Percentiles rank a stretch among this genome's conserved stretches.
These are phyloP conservation scores for Petrolisthes manimaculis DNA, from an alignment of 2,888 invertebrate genomes.

Conservation along the genomic window DNA sequence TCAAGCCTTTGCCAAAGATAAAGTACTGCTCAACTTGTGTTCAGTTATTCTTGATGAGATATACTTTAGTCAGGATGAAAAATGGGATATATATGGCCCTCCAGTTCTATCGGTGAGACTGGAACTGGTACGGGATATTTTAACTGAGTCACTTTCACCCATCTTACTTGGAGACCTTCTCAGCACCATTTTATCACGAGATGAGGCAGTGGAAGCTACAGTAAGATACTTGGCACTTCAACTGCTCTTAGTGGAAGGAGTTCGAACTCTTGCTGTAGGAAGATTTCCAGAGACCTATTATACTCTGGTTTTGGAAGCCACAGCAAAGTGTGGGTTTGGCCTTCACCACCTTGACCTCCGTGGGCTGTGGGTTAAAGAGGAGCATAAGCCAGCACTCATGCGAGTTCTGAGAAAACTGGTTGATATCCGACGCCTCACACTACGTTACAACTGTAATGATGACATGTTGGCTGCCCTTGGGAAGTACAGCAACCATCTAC, in stretches of 20 bases:
- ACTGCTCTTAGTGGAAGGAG: constrained; percentile 61
- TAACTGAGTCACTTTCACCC: constrained; percentile 46
- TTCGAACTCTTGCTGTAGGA: constrained; percentile 47
- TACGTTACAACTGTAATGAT: constrained; percentile 62
- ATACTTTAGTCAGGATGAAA: constrained; percentile 54
- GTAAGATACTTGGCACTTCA: constrained; percentile 63
- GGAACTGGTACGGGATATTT: constrained; percentile 47
- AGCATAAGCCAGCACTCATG: constrained; percentile 50
- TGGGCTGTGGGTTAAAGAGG: constrained; percentile 57
- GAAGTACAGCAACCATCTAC: constrained; percentile 53
- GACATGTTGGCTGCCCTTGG: constrained; percentile 59
- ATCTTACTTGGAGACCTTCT: constrained; percentile 54
- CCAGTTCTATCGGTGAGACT: constrained; percentile 51
- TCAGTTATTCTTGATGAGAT: constrained; percentile 64
- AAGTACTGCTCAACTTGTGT: constrained; percentile 59
- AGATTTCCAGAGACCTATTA: constrained; percentile 64
- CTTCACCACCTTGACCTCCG: constrained; percentile 58
- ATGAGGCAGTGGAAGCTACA: constrained; percentile 57
- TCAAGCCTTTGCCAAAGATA: constrained; percentile 52
- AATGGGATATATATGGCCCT: constrained; percentile 60
- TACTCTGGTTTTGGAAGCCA: constrained; percentile 50
- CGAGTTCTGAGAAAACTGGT: constrained; percentile 42
- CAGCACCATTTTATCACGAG: constrained; percentile 56
- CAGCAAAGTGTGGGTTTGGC: constrained; percentile 46
- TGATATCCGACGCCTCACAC: constrained; percentile 45